These are phyloP conservation scores for Leucopternis melanops DNA, from an alignment of 2,113 vertebrate genomes.

Conservation along the genomic window DNA sequence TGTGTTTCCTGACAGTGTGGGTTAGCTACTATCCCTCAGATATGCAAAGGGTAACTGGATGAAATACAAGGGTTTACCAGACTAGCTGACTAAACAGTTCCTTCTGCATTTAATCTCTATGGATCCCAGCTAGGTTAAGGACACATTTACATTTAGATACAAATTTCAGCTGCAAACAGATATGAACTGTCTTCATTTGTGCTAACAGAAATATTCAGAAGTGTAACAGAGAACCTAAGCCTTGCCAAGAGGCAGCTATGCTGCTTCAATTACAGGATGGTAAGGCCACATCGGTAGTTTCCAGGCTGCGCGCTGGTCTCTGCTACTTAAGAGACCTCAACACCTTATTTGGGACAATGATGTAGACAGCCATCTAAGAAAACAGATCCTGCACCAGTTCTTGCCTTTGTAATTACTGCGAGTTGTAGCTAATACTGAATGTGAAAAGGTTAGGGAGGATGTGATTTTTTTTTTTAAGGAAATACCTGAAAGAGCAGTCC, in stretches of 20 bases:
- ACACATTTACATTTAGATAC: constrained; percentile 25
- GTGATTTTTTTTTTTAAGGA: background rate
- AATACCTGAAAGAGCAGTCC: background rate
- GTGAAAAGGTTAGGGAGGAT: background rate
- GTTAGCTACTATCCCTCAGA: background rate
- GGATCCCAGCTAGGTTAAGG: background rate
- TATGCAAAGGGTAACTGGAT: background rate
- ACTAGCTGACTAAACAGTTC: constrained; percentile 13
- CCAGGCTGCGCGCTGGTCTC: background rate
- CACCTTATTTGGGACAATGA: background rate
- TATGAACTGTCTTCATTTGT: background rate
- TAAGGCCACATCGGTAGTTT: background rate
- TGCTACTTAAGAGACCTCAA: background rate
- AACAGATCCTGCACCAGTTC: background rate
- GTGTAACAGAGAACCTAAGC: background rate
- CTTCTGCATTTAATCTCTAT: background rate
- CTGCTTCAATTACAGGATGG: background rate
- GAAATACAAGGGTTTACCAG: background rate
- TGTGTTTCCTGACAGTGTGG: background rate
- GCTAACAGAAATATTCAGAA: background rate
- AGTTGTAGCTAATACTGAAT: background rate
- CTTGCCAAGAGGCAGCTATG: background rate
- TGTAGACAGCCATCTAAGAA: background rate
- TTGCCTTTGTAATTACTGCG: background rate
- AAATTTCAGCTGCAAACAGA: background rate